These are phyloP conservation scores for Rhagologus leucostigma DNA, from an alignment of 2,113 vertebrate genomes.

Conservation along the genomic window DNA sequence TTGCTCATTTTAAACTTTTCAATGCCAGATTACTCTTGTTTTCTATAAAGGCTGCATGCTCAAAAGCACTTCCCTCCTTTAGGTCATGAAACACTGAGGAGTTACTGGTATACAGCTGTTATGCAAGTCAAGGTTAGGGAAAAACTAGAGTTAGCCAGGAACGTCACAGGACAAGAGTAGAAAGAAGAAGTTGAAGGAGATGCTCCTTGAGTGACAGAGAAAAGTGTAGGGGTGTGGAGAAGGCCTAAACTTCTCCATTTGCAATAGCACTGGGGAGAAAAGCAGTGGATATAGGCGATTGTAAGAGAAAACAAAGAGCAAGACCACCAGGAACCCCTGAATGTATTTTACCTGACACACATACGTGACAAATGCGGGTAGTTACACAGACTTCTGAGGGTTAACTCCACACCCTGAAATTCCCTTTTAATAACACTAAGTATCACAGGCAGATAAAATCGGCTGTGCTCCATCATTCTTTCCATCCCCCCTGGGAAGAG, in stretches of 20 bases:
- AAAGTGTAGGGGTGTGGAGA: background rate
- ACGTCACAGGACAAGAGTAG: background rate
- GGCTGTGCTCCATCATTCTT: conserved; percentile 20
- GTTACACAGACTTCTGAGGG: background rate
- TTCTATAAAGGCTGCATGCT: background rate
- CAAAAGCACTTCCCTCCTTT: background rate
- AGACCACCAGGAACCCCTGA: background rate
- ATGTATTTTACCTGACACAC: background rate
- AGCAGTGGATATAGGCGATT: background rate
- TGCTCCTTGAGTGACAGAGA: background rate
- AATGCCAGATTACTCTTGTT: background rate
- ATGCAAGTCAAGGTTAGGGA: background rate
- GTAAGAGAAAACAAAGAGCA: background rate
- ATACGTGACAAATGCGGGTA: fast-evolving
- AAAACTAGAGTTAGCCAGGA: background rate
- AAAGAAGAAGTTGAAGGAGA: background rate
- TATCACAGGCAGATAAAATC: background rate
- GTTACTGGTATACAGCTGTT: background rate
- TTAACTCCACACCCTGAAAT: conserved; percentile 54
- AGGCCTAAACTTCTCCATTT: background rate
- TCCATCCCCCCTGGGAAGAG: background rate
- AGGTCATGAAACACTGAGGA: background rate
- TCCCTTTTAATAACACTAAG: background rate
- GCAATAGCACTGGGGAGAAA: background rate
- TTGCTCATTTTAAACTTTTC: background rate